These are phyloP conservation scores for Xenopus borealis DNA, from an alignment of 2,113 vertebrate species.

Conservation along the genomic window DNA sequence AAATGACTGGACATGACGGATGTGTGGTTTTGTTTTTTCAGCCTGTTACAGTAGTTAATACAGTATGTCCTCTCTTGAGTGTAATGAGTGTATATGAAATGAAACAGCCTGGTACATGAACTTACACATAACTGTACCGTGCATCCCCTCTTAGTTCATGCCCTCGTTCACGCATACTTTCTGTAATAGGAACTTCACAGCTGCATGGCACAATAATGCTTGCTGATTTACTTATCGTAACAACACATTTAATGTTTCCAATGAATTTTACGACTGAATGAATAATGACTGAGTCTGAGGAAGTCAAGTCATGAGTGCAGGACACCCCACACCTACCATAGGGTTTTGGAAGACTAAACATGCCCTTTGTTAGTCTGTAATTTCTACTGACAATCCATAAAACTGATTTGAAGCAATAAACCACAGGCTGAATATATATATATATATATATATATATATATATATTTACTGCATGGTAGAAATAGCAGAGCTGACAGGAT, in stretches of 20 bases:
- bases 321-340: background rate
- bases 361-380: background rate
- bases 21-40: no score
- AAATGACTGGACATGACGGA: no score
- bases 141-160: background rate
- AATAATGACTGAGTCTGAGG: background rate
- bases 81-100: background rate
- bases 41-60: no score
- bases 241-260: background rate
- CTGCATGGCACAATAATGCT: background rate
- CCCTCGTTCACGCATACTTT: background rate
- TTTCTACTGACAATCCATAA: background rate
- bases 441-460: no score
- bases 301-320: background rate
- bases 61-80: background rate
- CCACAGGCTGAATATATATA: background rate
- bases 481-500: no score
- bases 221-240: slow-evolving; percentile 1
- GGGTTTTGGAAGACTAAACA: background rate
- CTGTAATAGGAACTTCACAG: background rate
- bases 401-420: background rate
- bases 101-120: background rate
- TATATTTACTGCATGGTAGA: background rate
- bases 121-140: background rate
- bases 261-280: slow-evolving; percentile 1